Base-by-base conservation (phyloP, 2,888 invertebrate genomes). In the Podotricha telesiphe region DNA sequence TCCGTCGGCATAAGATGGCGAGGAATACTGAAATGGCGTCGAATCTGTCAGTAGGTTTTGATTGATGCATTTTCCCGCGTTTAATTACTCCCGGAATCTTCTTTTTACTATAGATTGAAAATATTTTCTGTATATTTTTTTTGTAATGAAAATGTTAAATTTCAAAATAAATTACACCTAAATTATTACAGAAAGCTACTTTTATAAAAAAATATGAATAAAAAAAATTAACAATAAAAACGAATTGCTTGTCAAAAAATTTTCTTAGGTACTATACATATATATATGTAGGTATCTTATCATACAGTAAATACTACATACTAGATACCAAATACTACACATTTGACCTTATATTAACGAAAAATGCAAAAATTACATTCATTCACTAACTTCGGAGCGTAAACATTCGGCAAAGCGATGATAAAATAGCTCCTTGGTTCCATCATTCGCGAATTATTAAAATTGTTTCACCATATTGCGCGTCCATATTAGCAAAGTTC, bases 401-500 rank as follows among this genome's bases (percentile, higher is more conserved):
- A 77, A 80, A 77, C 77, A 79, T 79, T 78, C 78, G 73, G 80
- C 78, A 80, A 80, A 80, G 65, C 65, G 48, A 40, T 70, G 40
- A 67, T 67, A 56, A 68, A 67, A 68, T 55, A 55, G 67, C 69
- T 67, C 56, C 66, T 58, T 70, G 78, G 75, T 74, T 51, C 77
- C 79, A 76, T 77, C 77, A 76, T 80, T 82, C 79, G 75, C 75
- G 81, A 83, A 87, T 85, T 87, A 87, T 88, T 87, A 86, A 87
- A 87, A 89, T 89, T 88, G 86, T 87, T 88, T 82, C 78, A 74
- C 79, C 80, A 84, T 85, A 85, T 83, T 82, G 82, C 83, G 79
- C 81, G 74, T 79, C 79, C 79, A 87, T 88, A 89, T 89, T 89
- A 86, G 79, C 79, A 87, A 89, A 89, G 87, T 88, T 89, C 72